Evolutionary conservation across 2,113 vertebrate species (phyloP).

Genomic region (Gnathonemus echidnorhynchus): DNA sequence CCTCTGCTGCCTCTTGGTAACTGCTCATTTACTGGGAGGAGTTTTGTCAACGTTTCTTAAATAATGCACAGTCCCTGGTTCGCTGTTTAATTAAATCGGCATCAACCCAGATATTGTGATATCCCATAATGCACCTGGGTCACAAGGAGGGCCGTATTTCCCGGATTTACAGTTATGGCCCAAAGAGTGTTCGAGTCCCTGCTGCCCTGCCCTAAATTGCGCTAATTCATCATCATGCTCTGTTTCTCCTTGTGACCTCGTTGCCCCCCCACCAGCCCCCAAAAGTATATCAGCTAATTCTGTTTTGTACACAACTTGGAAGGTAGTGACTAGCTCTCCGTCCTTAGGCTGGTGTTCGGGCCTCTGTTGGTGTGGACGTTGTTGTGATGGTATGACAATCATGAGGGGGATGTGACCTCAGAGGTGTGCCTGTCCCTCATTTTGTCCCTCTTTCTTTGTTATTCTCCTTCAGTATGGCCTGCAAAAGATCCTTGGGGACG

Average conservation of each 20-base stretch:
- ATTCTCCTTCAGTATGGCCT: conserved; percentile 73
- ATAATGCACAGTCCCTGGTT: conserved; percentile 39
- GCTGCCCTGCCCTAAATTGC: conserved; percentile 55
- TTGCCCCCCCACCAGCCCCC: not conserved
- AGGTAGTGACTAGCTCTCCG: not conserved
- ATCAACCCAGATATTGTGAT: conserved; percentile 45
- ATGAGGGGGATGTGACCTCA: not conserved
- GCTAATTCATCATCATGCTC: conserved; percentile 53
- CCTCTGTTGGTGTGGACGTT: not conserved
- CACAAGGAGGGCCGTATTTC: conserved; percentile 27
- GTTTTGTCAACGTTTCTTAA: conserved; percentile 44
- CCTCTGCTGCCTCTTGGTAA: not conserved
- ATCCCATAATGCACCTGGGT: conserved; percentile 43
- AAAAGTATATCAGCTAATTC: not conserved
- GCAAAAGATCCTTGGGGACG: conserved; percentile 88
- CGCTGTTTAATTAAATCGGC: conserved; percentile 46
- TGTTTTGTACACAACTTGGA: not conserved
- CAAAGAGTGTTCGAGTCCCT: conserved; percentile 51
- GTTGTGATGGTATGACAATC: not conserved
- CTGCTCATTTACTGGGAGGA: conserved; percentile 26
- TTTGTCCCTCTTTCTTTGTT: conserved; percentile 6
- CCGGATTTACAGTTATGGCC: conserved; percentile 39
- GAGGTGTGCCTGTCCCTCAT: not conserved
- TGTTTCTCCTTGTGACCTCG: conserved; percentile 33
- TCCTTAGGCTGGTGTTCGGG: not conserved